These are phyloP conservation scores for Spicauda simplicius DNA, from an alignment of 2,888 invertebrate species.

Conservation along the genomic window DNA sequence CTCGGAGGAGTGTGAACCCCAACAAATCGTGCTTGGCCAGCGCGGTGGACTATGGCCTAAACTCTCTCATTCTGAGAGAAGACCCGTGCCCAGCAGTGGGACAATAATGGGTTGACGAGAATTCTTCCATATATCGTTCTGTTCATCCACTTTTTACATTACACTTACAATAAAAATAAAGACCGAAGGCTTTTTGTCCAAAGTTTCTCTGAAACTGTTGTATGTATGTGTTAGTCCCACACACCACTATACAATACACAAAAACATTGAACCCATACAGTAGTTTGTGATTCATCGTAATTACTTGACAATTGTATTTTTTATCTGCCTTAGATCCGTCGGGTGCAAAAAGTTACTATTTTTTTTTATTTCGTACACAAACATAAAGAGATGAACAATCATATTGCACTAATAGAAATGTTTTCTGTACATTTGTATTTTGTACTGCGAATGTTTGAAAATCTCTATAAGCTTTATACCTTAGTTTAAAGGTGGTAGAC, in stretches of 20 bases:
- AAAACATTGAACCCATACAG: slow-evolving; percentile 25
- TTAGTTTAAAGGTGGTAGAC: too few relatives aligned
- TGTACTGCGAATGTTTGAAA: too few relatives aligned
- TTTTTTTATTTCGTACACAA: neutral
- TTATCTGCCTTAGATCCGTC: neutral
- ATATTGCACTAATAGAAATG: neutral
- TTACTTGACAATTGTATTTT: slow-evolving; percentile 25
- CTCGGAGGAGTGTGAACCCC: too few relatives aligned
- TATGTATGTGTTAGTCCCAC: slow-evolving; percentile 1
- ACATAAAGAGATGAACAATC: neutral
- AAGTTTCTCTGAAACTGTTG: neutral
- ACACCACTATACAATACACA: neutral
- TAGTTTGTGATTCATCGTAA: slow-evolving; percentile 30
- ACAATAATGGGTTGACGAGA: too few relatives aligned
- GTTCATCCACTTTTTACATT: too few relatives aligned
- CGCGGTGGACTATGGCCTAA: too few relatives aligned
- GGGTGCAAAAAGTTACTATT: neutral
- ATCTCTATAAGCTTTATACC: too few relatives aligned
- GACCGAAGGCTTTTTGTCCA: neutral
- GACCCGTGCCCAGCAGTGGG: too few relatives aligned
- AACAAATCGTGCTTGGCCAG: too few relatives aligned
- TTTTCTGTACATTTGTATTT: too few relatives aligned
- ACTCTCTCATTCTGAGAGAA: too few relatives aligned
- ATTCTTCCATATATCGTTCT: too few relatives aligned
- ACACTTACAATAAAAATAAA: neutral